phyloP scores from a whole-genome alignment of 2,888 invertebrate genomes.

The Buathra laborator region DNA sequence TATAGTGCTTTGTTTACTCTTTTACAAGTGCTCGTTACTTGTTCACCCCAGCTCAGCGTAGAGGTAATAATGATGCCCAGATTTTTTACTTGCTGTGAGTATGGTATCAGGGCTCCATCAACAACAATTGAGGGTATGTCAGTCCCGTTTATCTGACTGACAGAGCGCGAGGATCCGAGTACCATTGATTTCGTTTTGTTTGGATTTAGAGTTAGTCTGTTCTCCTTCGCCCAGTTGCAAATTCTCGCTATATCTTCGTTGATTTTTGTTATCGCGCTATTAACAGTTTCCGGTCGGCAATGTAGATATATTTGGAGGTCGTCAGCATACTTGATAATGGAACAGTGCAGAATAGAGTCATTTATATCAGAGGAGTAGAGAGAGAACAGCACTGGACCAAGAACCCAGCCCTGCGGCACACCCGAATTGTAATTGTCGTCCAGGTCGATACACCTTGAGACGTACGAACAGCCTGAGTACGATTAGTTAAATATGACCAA shows the following conservation, averaged over 20 bases:
- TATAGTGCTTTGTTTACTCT: no score
- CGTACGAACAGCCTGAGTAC: background rate
- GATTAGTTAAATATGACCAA: background rate
- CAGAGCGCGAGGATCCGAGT: background rate
- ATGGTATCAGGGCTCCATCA: background rate
- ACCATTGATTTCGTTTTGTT: constrained; percentile 38
- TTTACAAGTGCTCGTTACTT: background rate
- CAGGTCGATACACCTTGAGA: background rate
- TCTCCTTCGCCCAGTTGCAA: background rate
- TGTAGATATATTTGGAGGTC: constrained; percentile 16
- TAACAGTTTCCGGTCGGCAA: background rate
- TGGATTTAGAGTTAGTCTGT: constrained; percentile 18
- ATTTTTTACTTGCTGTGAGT: constrained; percentile 30
- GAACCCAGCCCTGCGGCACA: background rate
- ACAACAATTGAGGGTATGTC: background rate
- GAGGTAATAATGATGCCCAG: constrained; percentile 47
- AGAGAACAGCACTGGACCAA: background rate
- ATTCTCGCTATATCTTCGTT: background rate
- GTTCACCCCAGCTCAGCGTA: constrained; percentile 22
- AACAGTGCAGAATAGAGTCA: constrained; percentile 1
- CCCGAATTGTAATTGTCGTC: background rate
- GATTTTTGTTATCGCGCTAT: background rate
- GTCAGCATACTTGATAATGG: constrained; percentile 3
- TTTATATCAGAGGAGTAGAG: constrained; percentile 25
- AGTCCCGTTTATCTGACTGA: no score